These are phyloP conservation scores for Dendronephthya gigantea DNA, from an alignment of 64 coral and sea anemone species.

Conservation along the genomic window DNA sequence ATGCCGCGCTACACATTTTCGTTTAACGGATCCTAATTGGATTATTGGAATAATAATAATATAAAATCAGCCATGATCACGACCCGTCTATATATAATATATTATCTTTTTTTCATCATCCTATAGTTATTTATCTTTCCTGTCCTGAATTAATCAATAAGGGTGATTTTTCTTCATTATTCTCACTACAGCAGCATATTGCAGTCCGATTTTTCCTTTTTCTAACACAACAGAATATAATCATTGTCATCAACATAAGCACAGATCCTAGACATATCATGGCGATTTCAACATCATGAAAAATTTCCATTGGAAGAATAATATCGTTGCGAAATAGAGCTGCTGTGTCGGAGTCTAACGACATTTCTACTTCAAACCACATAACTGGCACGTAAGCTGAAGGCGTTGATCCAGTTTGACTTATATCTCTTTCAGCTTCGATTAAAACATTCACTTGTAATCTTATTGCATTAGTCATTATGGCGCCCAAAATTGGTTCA, in stretches of 20 bases:
- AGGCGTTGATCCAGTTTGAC: slow-evolving; percentile 21
- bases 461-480: slow-evolving; percentile 31
- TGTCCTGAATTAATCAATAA: too few species aligned
- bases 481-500: slow-evolving; percentile 50
- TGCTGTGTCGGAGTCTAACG: not conserved
- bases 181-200: too few species aligned
- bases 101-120: too few species aligned
- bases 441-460: slow-evolving; percentile 57
- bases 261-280: not conserved
- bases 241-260: not conserved
- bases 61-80: too few species aligned
- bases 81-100: too few species aligned
- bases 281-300: not conserved
- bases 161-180: too few species aligned
- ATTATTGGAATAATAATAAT: too few species aligned
- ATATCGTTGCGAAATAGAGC: not conserved
- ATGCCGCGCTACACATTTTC: too few species aligned
- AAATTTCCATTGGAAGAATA: slow-evolving; percentile 10
- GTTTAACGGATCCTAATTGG: too few species aligned
- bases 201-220: not conserved
- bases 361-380: slow-evolving; percentile 44
- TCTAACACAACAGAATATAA: not conserved
- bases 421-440: slow-evolving; percentile 23
- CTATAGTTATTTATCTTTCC: too few species aligned
- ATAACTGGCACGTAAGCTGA: slow-evolving; percentile 51